Conservation (phyloP, 35 echinoderm and acorn worm genomes). For the Diadema setosum region DNA sequence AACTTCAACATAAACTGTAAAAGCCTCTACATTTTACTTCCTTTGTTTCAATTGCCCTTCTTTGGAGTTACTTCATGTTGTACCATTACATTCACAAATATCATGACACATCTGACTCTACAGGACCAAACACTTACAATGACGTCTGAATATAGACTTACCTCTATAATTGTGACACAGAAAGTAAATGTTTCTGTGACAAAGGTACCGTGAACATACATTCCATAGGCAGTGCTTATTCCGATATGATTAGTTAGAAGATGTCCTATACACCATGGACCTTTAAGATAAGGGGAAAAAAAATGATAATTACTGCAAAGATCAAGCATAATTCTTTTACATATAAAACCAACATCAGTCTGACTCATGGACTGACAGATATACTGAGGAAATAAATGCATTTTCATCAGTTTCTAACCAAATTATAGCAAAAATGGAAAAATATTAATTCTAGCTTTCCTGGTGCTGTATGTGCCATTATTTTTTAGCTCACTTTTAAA, state of each 20-base stretch:
- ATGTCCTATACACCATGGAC: constrained; percentile 87
- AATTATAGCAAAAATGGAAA: no score
- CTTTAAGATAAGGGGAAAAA: constrained; percentile 20
- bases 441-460: no score
- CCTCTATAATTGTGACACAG: neutral
- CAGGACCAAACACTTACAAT: no score
- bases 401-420: no score
- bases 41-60: neutral
- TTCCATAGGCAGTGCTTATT: constrained; percentile 63
- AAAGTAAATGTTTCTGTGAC: constrained; percentile 47
- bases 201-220: constrained; percentile 66
- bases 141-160: neutral
- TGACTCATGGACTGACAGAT: neutral
- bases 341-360: neutral
- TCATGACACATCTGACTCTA: no score
- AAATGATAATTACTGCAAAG: neutral
- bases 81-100: neutral
- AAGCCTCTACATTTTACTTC: neutral
- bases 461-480: no score
- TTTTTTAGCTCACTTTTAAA: no score
- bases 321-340: neutral
- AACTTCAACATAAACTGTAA: neutral
- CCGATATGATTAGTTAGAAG: constrained; percentile 62
- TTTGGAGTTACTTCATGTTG: neutral
- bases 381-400: no score